Base-by-base conservation (phyloP, 2,888 invertebrate genomes). In the Leptinotarsa tumamoca region DNA sequence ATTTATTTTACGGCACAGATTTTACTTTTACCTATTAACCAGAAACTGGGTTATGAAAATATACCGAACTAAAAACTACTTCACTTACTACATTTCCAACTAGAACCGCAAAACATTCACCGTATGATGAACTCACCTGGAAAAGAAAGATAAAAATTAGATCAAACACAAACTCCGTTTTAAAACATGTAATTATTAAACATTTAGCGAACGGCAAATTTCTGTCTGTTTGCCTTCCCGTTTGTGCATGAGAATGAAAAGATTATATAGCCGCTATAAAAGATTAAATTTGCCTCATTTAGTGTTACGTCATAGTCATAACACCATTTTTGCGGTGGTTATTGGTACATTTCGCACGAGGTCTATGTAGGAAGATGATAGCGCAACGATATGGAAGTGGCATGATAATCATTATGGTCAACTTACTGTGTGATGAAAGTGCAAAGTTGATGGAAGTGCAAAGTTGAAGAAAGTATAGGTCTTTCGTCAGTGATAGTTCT, bases 251-350 rank as follows among this genome's bases (percentile, higher is more conserved):
- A 68, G 68, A 72, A 75, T 72, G 68, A 75, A 75, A 74, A 74
- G 66, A 63, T 72, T 72, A 75, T 61, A 68, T 50, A 70, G 68
- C 52, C 66, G 56, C 54, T 66, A 68, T 54, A 54, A 67, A 49
- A 70, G 75, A 75, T 75, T 75, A 75, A 71, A 75, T 75, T 71
- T 74, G 67, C 67, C 70, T 71, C 61, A 71, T 71, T 75, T 72
- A 71, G 72, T 68, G 72, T 72, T 67, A 71, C 75, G 50, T 71
- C 71, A 71, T 67, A 52, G 71, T 58, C 68, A 68, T 72, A 75
- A 72, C 70, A 75, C 54, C 21, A 75, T 75, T 75, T 72, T 72
- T 18, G 58, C 58, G 68, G 63, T 63, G 72, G 68, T 75, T 75
- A 72, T 71, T 75, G 75, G 71, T 75, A 68, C 49, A 75, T 68